These are phyloP conservation scores for Drosophila subquinaria DNA, from an alignment of 2,888 invertebrate genomes.

Conservation along the genomic window DNA sequence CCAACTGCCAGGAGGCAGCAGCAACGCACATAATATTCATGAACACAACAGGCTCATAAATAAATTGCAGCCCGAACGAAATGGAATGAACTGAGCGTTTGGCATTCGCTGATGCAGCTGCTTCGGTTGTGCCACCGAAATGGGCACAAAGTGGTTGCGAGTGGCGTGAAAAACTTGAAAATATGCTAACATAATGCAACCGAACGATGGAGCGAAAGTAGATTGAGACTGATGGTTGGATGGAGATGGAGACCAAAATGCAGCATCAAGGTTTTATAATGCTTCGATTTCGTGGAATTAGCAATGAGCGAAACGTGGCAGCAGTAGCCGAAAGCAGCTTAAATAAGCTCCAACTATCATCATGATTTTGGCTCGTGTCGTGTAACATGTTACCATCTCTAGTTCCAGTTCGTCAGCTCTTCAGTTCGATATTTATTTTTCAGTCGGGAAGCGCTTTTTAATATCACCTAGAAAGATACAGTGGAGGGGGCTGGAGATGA, in stretches of 20 bases:
- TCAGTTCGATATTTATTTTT: constrained; percentile 53
- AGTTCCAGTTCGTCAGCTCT: constrained; percentile 18
- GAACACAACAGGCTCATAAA: constrained; percentile 76
- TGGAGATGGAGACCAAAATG: constrained; percentile 30
- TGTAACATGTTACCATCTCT: background rate
- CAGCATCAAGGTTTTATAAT: constrained; percentile 78
- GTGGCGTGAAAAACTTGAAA: constrained; percentile 68
- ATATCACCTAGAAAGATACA: constrained; percentile 40
- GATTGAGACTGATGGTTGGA: constrained; percentile 9
- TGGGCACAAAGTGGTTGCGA: constrained; percentile 59
- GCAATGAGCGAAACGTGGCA: constrained; percentile 67
- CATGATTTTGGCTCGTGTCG: background rate
- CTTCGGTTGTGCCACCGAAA: constrained; percentile 38
- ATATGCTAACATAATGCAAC: constrained; percentile 71
- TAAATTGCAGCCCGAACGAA: constrained; percentile 67
- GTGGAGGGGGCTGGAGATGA: background rate
- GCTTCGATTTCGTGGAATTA: constrained; percentile 83
- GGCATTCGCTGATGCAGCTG: constrained; percentile 54
- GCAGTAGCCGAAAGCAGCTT: constrained; percentile 26
- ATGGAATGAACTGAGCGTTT: constrained; percentile 19
- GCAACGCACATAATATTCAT: constrained; percentile 67
- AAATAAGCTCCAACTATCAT: constrained; percentile 1
- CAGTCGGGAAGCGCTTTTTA: constrained; percentile 59
- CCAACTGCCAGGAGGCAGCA: constrained; percentile 24
- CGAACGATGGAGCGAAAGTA: background rate